These are phyloP conservation scores for Brachypalpus laphriformis DNA, from an alignment of 2,888 invertebrate species.

Conservation along the genomic window DNA sequence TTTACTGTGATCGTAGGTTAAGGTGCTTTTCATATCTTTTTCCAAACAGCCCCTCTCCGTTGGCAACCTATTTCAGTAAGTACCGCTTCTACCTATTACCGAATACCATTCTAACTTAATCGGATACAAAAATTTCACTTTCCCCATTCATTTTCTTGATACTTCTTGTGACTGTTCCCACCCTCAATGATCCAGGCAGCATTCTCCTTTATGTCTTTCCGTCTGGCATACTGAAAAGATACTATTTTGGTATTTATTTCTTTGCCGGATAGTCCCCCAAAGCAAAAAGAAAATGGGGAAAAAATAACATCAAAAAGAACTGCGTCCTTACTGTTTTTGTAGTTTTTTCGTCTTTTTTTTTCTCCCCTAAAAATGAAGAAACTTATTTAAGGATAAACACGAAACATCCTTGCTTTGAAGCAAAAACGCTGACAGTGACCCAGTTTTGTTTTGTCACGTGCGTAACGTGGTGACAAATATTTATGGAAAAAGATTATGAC, in stretches of 20 bases:
- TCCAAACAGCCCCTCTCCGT: background rate
- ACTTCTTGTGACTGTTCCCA: background rate
- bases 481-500: slow-evolving; percentile 38
- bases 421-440: slow-evolving; percentile 30
- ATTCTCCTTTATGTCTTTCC: slow-evolving; percentile 34
- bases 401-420: background rate
- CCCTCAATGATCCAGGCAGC: slow-evolving; percentile 5
- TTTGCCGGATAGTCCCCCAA: background rate
- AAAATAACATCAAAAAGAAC: background rate
- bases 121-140: slow-evolving; percentile 29
- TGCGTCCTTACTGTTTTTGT: background rate
- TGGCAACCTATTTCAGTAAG: background rate
- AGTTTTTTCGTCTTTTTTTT: background rate
- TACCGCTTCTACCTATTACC: background rate
- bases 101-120: slow-evolving; percentile 18
- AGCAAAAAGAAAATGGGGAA: background rate
- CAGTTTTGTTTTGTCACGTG: slow-evolving; percentile 15
- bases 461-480: slow-evolving; percentile 45
- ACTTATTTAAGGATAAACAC: background rate
- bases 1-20: background rate
- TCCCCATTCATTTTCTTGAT: slow-evolving; percentile 13
- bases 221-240: slow-evolving; percentile 20
- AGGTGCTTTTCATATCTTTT: background rate
- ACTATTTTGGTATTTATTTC: slow-evolving; percentile 42
- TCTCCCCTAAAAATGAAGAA: background rate